Evolutionary conservation across 2,888 invertebrate species (phyloP).

Genomic region (Siphlonurus alternatus): DNA sequence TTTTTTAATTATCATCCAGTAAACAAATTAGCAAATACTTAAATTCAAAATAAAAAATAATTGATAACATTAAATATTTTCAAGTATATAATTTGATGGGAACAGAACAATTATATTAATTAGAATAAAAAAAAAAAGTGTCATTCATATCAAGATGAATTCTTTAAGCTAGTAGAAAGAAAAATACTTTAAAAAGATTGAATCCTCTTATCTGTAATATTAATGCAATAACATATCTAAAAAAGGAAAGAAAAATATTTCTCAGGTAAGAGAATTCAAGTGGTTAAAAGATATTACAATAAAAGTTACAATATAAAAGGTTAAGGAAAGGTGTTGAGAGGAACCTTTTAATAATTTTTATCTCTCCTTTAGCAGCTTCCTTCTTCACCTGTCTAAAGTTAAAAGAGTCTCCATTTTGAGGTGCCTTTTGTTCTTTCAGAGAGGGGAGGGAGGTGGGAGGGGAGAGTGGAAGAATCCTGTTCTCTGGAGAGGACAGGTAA

Average conservation of each 20-base stretch:
- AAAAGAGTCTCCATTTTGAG: not conserved
- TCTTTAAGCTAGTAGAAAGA: not conserved
- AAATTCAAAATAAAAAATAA: too few species aligned
- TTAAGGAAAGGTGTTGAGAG: not conserved
- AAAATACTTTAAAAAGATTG: not conserved
- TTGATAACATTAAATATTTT: too few species aligned
- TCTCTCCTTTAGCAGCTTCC: not conserved
- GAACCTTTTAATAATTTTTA: not conserved
- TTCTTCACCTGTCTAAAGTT: not conserved
- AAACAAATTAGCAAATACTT: too few species aligned
- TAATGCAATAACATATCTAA: not conserved
- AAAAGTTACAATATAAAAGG: not conserved
- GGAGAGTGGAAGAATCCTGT: not conserved
- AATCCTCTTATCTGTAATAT: not conserved
- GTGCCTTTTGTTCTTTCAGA: not conserved
- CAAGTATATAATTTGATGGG: too few species aligned
- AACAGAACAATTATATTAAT: too few species aligned
- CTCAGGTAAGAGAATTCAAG: not conserved
- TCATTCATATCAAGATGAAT: too few species aligned
- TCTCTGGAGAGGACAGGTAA: too few species aligned
- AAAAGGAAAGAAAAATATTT: too few species aligned
- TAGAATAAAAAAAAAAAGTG: too few species aligned
- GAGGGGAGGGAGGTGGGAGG: not conserved
- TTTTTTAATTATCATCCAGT: too few species aligned
- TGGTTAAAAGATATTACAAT: not conserved